These are phyloP conservation scores for Lucilia sericata DNA, from an alignment of 1,140 invertebrate genomes.

Conservation along the genomic window DNA sequence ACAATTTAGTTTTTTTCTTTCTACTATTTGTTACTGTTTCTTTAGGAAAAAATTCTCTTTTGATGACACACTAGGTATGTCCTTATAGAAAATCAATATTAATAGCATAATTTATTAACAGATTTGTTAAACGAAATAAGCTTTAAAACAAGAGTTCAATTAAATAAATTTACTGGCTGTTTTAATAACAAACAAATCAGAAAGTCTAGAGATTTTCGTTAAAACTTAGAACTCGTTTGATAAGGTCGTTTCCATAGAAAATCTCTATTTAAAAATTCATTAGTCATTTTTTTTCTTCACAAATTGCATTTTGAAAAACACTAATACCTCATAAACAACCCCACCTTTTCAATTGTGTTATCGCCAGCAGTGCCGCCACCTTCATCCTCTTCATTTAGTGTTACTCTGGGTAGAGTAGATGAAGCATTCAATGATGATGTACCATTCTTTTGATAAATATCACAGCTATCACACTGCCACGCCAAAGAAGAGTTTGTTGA, in stretches of 20 bases:
- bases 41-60: too few relatives aligned
- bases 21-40: too few relatives aligned
- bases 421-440: slow-evolving; percentile 2
- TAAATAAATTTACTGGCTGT: too few relatives aligned
- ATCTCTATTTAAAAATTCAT: not conserved
- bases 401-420: not conserved
- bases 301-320: not conserved
- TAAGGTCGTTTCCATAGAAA: slow-evolving; percentile 7
- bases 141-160: too few relatives aligned
- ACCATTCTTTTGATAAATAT: slow-evolving; percentile 34
- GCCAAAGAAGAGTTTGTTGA: not conserved
- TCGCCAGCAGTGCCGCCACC: slow-evolving; percentile 46
- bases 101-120: too few relatives aligned
- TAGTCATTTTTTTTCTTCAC: not conserved
- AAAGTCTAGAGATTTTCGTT: not conserved
- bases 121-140: too few relatives aligned
- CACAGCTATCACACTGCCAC: slow-evolving; percentile 31
- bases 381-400: slow-evolving; percentile 50
- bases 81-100: too few relatives aligned
- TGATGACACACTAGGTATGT: too few relatives aligned
- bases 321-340: not conserved
- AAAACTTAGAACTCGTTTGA: not conserved
- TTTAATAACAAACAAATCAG: too few relatives aligned
- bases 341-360: slow-evolving; percentile 46
- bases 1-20: too few relatives aligned